A percentile compares a stretch with the other conserved stretches of the same genome.
Evolutionary conservation across 1,140 invertebrate genomes (phyloP).

Genomic region (Ceratosolen solmsi): DNA sequence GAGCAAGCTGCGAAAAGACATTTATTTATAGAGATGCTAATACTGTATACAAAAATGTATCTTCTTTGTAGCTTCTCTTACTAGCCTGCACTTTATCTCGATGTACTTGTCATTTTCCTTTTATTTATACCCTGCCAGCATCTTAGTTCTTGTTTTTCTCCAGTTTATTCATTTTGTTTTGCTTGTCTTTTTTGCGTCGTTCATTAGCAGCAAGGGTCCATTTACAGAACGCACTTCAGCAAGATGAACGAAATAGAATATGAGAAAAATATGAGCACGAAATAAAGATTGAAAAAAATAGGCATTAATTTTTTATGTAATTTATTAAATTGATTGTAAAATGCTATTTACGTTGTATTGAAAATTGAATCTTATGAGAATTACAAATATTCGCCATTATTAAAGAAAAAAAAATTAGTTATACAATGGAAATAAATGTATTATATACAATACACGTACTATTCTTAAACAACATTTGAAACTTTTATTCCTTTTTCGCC

Average conservation of each 20-base stretch:
- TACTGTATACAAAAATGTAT: constrained; percentile 35
- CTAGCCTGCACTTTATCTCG: background rate
- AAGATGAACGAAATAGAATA: background rate
- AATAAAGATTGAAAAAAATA: background rate
- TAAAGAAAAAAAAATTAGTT: too few species aligned
- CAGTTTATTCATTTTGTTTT: constrained; percentile 1
- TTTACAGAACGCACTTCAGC: background rate
- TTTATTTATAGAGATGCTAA: constrained; percentile 63
- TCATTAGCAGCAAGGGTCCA: background rate
- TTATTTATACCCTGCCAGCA: background rate
- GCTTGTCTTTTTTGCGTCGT: constrained; percentile 12
- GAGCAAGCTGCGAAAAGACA: constrained; percentile 1
- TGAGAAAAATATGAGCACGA: background rate
- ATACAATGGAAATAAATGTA: too few species aligned
- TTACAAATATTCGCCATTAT: too few species aligned
- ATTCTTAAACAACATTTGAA: too few species aligned
- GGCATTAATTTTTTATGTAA: too few species aligned
- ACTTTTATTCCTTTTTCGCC: too few species aligned
- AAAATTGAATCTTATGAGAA: too few species aligned
- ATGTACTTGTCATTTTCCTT: background rate
- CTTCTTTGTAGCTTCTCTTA: constrained; percentile 4
- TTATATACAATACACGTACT: too few species aligned
- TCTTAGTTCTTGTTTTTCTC: constrained; percentile 7
- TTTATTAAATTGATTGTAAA: too few species aligned
- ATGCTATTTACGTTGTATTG: too few species aligned